Evolutionary conservation across 1,140 invertebrate genomes (phyloP).

Genomic region (Pseudomyrmex dendroicus): DNA sequence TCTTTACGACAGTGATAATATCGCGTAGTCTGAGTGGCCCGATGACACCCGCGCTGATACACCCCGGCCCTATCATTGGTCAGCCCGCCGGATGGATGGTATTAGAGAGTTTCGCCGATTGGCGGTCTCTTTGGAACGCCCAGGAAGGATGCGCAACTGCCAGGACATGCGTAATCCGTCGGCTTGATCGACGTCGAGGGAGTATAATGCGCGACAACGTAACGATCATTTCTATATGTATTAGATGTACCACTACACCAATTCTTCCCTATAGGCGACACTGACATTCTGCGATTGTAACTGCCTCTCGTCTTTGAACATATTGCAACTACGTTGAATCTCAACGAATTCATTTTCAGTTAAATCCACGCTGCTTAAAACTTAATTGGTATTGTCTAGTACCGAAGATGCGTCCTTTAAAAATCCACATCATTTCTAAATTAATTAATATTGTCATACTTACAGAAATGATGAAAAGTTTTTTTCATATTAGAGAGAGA

Average conservation of each 20-base stretch:
- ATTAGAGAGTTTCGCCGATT: constrained; percentile 72
- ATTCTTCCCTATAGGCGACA: constrained; percentile 28
- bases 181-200: constrained; percentile 69
- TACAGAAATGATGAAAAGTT: neutral
- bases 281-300: constrained; percentile 35
- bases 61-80: constrained; percentile 73
- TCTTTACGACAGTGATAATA: constrained; percentile 68
- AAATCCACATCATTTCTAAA: constrained; percentile 22
- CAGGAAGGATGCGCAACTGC: constrained; percentile 85
- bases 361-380: constrained; percentile 24
- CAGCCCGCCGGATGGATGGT: constrained; percentile 65
- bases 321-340: constrained; percentile 21
- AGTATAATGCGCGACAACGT: constrained; percentile 38
- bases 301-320: constrained; percentile 1
- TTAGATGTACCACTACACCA: constrained; percentile 43
- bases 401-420: neutral
- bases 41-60: constrained; percentile 78
- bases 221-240: constrained; percentile 64
- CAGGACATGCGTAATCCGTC: constrained; percentile 83
- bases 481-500: neutral
- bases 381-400: constrained; percentile 1
- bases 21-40: constrained; percentile 72
- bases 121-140: constrained; percentile 78
- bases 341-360: constrained; percentile 13
- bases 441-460: constrained; percentile 28